These are phyloP conservation scores for Lytechinus variegatus DNA, from an alignment of 35 echinoderm and acorn worm species.

Conservation along the genomic window DNA sequence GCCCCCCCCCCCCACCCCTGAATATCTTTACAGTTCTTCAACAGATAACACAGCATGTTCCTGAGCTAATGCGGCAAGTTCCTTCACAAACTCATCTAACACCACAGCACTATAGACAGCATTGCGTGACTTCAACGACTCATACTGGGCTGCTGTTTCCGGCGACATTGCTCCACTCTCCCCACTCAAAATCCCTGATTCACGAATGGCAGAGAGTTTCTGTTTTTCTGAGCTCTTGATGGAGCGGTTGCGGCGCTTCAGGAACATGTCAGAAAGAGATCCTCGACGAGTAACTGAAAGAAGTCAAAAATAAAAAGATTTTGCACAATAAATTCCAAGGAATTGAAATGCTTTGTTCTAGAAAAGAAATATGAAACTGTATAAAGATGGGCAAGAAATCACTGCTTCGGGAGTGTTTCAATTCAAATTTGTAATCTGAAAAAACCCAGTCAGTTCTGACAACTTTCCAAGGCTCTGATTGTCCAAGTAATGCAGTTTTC, in stretches of 20 bases:
- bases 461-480: too few species aligned
- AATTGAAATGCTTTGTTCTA: too few species aligned
- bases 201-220: slow-evolving; percentile 75
- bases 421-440: too few species aligned
- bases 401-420: too few species aligned
- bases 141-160: slow-evolving; percentile 50
- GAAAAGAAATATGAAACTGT: too few species aligned
- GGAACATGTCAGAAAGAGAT: slow-evolving; percentile 33
- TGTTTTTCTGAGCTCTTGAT: slow-evolving; percentile 80
- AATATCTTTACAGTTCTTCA: slow-evolving; percentile 43
- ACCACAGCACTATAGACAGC: slow-evolving; percentile 91
- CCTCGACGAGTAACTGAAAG: slow-evolving; percentile 17
- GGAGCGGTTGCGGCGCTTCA: slow-evolving; percentile 65
- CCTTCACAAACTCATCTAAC: slow-evolving; percentile 97
- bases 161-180: slow-evolving; percentile 25
- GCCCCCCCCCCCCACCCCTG: neutral
- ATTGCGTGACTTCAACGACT: slow-evolving; percentile 77
- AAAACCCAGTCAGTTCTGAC: too few species aligned
- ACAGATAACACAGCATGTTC: slow-evolving; percentile 79
- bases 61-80: slow-evolving; percentile 84
- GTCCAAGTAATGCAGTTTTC: too few species aligned
- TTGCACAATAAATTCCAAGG: neutral
- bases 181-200: slow-evolving; percentile 32
- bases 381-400: too few species aligned
- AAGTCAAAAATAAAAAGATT: neutral